Conservation (phyloP, 1,140 invertebrate genomes). For the Halesus radiatus region DNA sequence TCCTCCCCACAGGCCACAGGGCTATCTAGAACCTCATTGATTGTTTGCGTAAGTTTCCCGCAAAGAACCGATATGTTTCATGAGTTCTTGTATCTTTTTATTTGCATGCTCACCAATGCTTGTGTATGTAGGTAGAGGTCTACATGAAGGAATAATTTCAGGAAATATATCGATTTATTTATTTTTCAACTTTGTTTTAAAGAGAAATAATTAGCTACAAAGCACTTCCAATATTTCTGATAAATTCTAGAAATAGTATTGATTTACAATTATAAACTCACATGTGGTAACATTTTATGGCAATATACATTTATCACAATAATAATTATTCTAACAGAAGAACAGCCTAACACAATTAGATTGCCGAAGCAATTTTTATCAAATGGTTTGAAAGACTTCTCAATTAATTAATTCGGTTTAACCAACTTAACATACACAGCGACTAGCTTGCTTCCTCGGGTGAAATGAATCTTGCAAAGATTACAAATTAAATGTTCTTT, state of each 20-base stretch:
- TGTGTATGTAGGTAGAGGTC: background rate
- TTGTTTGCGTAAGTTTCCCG: no score
- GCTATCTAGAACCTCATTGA: no score
- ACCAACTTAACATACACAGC: constrained; percentile 30
- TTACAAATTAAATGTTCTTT: no score
- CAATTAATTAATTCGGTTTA: constrained; percentile 18
- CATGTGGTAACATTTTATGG: constrained; percentile 46
- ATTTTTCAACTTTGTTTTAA: constrained; percentile 42
- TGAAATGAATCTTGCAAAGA: no score
- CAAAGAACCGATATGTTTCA: no score
- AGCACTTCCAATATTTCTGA: constrained; percentile 40
- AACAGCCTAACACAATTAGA: constrained; percentile 13
- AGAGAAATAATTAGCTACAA: constrained; percentile 40
- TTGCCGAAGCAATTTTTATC: constrained; percentile 10
- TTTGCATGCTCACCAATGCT: no score
- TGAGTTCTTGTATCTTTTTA: no score
- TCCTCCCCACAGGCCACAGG: no score
- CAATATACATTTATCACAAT: constrained; percentile 44
- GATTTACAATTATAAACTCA: background rate
- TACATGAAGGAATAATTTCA: background rate
- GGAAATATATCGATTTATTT: constrained; percentile 32
- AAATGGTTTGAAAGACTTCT: constrained; percentile 10
- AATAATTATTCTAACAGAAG: constrained; percentile 24
- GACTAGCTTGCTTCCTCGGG: constrained; percentile 9
- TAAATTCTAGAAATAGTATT: background rate